Evolutionary conservation across 2,888 invertebrate genomes (phyloP).

Genomic region (Pachymerium ferrugineum): DNA sequence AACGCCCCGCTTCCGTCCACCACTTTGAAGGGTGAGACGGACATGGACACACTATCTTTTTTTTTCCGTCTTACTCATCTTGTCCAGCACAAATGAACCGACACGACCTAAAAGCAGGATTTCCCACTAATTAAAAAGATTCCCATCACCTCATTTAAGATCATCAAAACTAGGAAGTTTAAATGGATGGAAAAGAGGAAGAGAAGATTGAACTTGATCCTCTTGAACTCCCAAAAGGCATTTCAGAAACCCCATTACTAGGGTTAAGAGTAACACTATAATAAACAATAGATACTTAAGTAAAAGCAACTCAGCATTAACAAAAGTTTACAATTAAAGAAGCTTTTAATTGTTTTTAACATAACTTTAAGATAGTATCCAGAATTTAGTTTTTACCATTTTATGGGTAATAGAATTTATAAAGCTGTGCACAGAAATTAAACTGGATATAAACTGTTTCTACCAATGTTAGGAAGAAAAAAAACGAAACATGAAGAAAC

Average conservation of each 20-base stretch:
- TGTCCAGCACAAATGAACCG: background rate
- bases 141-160: constrained; percentile 11
- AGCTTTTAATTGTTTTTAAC: too few relatives aligned
- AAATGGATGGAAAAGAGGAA: background rate
- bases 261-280: background rate
- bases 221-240: background rate
- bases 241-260: background rate
- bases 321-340: too few relatives aligned
- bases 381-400: too few relatives aligned
- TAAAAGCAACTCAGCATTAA: too few relatives aligned
- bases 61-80: background rate
- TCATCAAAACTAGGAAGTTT: constrained; percentile 22
- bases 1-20: background rate
- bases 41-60: background rate
- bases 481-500: constrained; percentile 15
- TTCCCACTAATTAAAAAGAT: constrained; percentile 16
- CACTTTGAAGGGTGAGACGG: background rate
- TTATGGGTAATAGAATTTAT: too few relatives aligned
- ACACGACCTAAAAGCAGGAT: background rate
- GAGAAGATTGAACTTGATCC: background rate
- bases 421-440: background rate
- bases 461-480: background rate
- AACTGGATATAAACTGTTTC: background rate
- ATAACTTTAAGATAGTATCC: too few relatives aligned
- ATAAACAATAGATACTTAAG: too few relatives aligned